Base-by-base conservation (phyloP, 2,888 invertebrate species). In the Elmis aenea region DNA sequence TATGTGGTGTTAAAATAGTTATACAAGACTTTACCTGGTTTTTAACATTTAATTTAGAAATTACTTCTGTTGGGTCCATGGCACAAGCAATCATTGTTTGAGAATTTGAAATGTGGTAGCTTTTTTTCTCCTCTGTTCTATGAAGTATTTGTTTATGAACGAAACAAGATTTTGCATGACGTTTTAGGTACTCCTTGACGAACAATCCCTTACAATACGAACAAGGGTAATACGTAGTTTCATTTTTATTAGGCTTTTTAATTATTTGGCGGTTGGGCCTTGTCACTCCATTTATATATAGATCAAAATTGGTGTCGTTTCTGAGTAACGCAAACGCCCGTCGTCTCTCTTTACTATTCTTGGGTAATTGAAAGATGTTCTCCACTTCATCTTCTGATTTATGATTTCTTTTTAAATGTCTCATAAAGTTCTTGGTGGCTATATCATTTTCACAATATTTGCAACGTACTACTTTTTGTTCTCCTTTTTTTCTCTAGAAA, bases 41-140 rank as follows among this genome's bases (percentile, higher is more conserved):
- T 34, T 46, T 48, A 13, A 50, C 42, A 38, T 50, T 44, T 27
- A 50, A 39, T 38, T 37, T 41, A 13, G 46, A 44, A 26, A 50
- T 42, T 8, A 35, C 30, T 30, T 50, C 27, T 11, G 47, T 50
- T 12, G 39, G 30, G 29, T 50, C 45, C 15, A 35, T 25, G 9
- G 40, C 41, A 31, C 48, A 43, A 15, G 48, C 46, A 18, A 33
- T 35, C 12, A 45, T 6, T 22, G 45, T 49, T 18, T 46, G 46
- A 10, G 46, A 46, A 6, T 23, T 9, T 25, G 45, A 36, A 8
- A 39, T 13, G 28, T 45, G 22, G 18, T 30, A 12, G n/a, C 2
- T 28, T 23, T 15, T 32, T 9, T 9, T n/a, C n/a, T 32, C 25
- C 13, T n/a, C 13, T 13, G n/a, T 10, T 9, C 9, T 8, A 8